These are phyloP conservation scores for Gobiocypris rarus DNA, from an alignment of 2,113 vertebrate genomes.

Conservation along the genomic window DNA sequence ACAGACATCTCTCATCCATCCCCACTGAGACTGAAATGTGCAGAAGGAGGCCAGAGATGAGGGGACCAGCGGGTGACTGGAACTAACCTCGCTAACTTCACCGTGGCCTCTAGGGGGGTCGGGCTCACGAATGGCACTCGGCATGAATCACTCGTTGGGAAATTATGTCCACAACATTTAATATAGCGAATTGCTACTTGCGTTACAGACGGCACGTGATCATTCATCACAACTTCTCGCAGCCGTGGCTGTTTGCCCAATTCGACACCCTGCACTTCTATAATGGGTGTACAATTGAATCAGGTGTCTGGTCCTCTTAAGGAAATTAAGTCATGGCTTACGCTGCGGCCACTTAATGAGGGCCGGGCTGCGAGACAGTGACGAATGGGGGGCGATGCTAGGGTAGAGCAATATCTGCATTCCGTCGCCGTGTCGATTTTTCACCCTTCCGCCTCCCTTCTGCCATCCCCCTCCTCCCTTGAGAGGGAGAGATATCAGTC, in stretches of 20 bases:
- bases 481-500: conserved; percentile 88
- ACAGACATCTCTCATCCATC: conserved; percentile 56
- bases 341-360: conserved; percentile 94
- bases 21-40: conserved; percentile 50
- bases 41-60: conserved; percentile 48
- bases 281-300: conserved; percentile 92
- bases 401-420: conserved; percentile 90
- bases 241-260: conserved; percentile 69
- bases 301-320: conserved; percentile 99
- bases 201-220: conserved; percentile 73
- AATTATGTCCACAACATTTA: conserved; percentile 82
- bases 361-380: conserved; percentile 88
- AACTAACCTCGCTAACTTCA: conserved; percentile 54
- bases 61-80: conserved; percentile 48
- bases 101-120: conserved; percentile 56
- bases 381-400: conserved; percentile 89
- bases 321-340: conserved; percentile 97
- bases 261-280: conserved; percentile 72
- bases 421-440: conserved; percentile 87
- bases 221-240: conserved; percentile 79
- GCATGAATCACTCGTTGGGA: conserved; percentile 78
- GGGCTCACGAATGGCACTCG: conserved; percentile 28
- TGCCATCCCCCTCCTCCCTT: conserved; percentile 53
- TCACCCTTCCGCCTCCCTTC: conserved; percentile 76
- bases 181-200: conserved; percentile 77